Base-by-base conservation (phyloP, 2,113 vertebrate species). In the Lota lota region DNA sequence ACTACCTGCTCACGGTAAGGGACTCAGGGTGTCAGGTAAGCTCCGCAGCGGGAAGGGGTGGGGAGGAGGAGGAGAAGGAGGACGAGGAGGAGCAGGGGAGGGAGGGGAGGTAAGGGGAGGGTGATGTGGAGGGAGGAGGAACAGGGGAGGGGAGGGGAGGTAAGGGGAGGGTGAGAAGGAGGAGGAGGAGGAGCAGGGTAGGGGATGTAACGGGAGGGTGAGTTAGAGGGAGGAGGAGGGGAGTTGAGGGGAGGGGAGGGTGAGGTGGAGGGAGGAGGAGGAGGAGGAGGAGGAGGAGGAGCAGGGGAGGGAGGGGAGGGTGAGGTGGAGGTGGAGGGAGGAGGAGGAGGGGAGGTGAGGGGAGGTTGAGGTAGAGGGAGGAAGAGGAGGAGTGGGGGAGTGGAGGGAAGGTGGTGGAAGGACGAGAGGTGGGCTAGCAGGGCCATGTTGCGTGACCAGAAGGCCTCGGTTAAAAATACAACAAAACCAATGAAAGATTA, bases 401-500 rank as follows among this genome's bases (percentile, higher is more conserved):
- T 51, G 50, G 2, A 51, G 50, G 24, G 24, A 4, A 24, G 24
- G 24, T 2, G 24, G 24, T 24, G 24, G 4, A 2, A 24, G 24
- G 24, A 24, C 24, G 24, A 24, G 24, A 24, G 24, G 24, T 51
- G 50, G 1, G 50, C 11, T 51, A 7, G 17, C 3, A 8, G 70
- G 61, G 66, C 75, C 82, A 83, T 83, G 82, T 89, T 84, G 88
- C 88, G 83, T 92, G 91, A 91, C 89, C 86, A 86, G 77, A 66
- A 88, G 86, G 80, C 79, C 87, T 82, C 65, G 79, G 87, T 88
- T 92, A 92, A 92, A 93, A 92, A 92, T 92, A 92, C 79, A 16
- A 82, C 79, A 80, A 87, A 88, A 85, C 84, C 85, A 88, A 91
- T 92, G 86, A 94, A 94, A 92, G 83, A 93, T 93, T 90, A 87